These are phyloP conservation scores for Lasioglossum pauxillum DNA, from an alignment of 2,888 invertebrate genomes.

Conservation along the genomic window DNA sequence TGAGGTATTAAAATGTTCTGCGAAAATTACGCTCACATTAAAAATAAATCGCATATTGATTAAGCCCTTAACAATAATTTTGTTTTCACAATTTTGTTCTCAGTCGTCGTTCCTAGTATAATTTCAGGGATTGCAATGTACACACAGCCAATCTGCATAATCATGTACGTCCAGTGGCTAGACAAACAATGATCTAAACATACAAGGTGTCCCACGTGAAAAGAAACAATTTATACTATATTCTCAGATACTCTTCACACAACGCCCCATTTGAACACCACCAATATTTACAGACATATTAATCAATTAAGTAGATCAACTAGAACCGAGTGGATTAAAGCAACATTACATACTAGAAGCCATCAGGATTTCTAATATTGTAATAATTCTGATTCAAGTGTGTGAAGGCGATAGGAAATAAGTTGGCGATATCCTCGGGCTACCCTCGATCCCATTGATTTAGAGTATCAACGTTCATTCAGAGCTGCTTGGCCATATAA, in stretches of 20 bases:
- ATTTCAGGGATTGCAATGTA: neutral
- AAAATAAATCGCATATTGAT: neutral
- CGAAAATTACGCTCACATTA: neutral
- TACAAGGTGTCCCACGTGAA: neutral
- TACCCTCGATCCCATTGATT: conserved; percentile 48
- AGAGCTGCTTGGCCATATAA: conserved; percentile 55
- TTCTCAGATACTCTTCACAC: neutral
- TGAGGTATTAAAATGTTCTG: neutral
- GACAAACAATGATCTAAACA: neutral
- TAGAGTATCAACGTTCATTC: conserved; percentile 55
- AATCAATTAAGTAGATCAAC: too few species aligned
- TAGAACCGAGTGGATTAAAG: too few species aligned
- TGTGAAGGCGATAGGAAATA: neutral
- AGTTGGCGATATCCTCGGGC: neutral
- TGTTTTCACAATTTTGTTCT: neutral
- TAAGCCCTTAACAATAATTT: neutral
- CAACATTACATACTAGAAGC: too few species aligned
- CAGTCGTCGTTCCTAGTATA: neutral
- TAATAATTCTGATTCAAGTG: neutral
- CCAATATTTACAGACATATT: neutral
- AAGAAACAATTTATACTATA: neutral
- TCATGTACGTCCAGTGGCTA: neutral
- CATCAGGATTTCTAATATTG: neutral
- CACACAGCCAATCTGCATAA: neutral
- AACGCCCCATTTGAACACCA: neutral